A percentile compares a stretch with the other conserved stretches of the same genome.
phyloP scores from a whole-genome alignment of 2,888 invertebrate species.

The Apamea sordens region DNA sequence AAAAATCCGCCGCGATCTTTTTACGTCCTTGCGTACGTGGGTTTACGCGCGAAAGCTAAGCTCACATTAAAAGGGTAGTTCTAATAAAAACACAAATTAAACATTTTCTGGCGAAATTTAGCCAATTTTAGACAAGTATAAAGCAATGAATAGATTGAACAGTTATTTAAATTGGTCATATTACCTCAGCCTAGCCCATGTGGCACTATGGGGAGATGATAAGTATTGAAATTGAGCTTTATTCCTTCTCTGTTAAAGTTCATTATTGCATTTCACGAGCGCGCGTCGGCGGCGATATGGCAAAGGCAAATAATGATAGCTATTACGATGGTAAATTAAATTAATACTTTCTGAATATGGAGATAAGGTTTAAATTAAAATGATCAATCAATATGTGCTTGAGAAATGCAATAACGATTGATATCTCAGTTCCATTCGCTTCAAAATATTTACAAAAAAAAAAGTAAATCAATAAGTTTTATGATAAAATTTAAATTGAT shows the following conservation, averaged over 20 bases:
- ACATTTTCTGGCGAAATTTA: slow-evolving; percentile 41
- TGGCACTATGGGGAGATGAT: slow-evolving; percentile 56
- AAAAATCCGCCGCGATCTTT: not conserved
- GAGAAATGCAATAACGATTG: slow-evolving; percentile 3
- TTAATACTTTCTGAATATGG: not conserved
- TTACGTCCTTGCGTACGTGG: not conserved
- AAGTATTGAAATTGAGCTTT: slow-evolving; percentile 46
- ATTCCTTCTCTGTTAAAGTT: slow-evolving; percentile 14
- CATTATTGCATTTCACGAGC: slow-evolving; percentile 11
- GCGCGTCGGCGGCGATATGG: too few species aligned
- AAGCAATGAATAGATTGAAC: slow-evolving; percentile 40
- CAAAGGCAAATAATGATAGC: not conserved
- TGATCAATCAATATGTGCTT: not conserved
- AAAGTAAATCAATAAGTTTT: not conserved
- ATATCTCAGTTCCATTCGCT: not conserved
- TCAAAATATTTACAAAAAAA: slow-evolving; percentile 13
- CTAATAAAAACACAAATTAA: slow-evolving; percentile 39
- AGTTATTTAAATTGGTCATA: slow-evolving; percentile 30
- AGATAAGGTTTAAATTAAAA: slow-evolving; percentile 7
- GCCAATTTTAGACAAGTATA: slow-evolving; percentile 17
- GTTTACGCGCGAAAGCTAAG: slow-evolving; percentile 39
- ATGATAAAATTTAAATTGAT: not conserved
- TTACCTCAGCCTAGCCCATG: slow-evolving; percentile 56
- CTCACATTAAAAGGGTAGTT: slow-evolving; percentile 20
- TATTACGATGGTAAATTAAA: not conserved